phyloP scores from a whole-genome alignment of 2,797 vertebrate genomes.

The Dromococcyx pavoninus region DNA sequence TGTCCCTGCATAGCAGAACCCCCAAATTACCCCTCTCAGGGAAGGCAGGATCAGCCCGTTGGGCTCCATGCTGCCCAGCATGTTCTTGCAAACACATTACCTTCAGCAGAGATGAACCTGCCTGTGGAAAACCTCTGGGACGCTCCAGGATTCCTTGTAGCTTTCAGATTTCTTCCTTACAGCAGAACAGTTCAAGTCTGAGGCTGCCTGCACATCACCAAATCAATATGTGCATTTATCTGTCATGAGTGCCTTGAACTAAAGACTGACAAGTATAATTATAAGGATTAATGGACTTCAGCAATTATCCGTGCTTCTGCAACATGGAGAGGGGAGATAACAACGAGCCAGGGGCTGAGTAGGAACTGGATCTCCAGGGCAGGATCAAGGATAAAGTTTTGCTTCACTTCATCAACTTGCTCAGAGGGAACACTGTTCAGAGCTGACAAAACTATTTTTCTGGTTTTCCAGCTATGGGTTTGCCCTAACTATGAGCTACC shows the following conservation, averaged over 20 bases:
- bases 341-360: neutral
- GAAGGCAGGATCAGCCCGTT: neutral
- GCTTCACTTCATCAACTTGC: neutral
- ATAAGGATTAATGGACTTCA: neutral
- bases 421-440: neutral
- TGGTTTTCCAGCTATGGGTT: neutral
- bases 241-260: neutral
- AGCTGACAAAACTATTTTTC: neutral
- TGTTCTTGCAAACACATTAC: neutral
- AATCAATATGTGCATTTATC: neutral
- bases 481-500: neutral
- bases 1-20: too few species aligned
- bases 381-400: neutral
- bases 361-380: neutral
- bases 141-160: neutral
- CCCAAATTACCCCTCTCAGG: neutral
- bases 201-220: neutral
- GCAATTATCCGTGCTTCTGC: neutral
- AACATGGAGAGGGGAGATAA: neutral
- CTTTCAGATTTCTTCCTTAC: neutral
- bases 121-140: rapidly evolving
- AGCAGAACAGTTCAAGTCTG: neutral
- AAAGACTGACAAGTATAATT: neutral
- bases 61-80: rapidly evolving
- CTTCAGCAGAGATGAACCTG: neutral